These are phyloP conservation scores for Oligia latruncula DNA, from an alignment of 2,888 invertebrate species.

Conservation along the genomic window DNA sequence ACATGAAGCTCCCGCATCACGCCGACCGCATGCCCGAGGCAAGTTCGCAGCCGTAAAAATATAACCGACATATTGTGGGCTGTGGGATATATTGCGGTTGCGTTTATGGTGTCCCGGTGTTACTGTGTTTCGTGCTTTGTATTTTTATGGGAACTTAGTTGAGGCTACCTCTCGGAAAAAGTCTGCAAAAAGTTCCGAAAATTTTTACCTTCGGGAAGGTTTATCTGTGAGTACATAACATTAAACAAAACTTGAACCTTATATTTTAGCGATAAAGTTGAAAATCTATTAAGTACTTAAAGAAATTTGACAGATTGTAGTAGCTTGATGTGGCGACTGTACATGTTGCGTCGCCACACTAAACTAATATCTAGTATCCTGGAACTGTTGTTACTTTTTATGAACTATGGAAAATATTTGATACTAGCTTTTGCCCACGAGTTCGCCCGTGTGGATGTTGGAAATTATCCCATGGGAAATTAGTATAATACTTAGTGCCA, in stretches of 20 bases:
- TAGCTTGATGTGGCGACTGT: background rate
- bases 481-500: too few species aligned
- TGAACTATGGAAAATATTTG: background rate
- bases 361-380: background rate
- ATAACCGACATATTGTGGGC: conserved; percentile 61
- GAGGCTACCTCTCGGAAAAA: too few species aligned
- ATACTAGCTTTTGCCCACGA: too few species aligned
- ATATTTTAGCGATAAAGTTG: too few species aligned
- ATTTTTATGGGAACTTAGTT: conserved; percentile 45
- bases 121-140: conserved; percentile 48
- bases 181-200: background rate
- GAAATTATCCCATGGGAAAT: too few species aligned
- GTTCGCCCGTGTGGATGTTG: too few species aligned
- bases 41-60: conserved; percentile 64
- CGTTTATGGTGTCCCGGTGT: conserved; percentile 55
- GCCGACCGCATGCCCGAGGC: conserved; percentile 62
- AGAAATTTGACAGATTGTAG: too few species aligned
- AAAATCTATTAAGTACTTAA: too few species aligned
- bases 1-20: conserved; percentile 61
- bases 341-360: background rate
- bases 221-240: background rate
- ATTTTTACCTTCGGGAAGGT: background rate
- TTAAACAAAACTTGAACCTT: background rate
- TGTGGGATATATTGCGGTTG: conserved; percentile 65
- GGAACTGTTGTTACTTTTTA: background rate